These are phyloP conservation scores for Mungos mungo DNA, from an alignment of 2,113 vertebrate genomes.

Conservation along the genomic window DNA sequence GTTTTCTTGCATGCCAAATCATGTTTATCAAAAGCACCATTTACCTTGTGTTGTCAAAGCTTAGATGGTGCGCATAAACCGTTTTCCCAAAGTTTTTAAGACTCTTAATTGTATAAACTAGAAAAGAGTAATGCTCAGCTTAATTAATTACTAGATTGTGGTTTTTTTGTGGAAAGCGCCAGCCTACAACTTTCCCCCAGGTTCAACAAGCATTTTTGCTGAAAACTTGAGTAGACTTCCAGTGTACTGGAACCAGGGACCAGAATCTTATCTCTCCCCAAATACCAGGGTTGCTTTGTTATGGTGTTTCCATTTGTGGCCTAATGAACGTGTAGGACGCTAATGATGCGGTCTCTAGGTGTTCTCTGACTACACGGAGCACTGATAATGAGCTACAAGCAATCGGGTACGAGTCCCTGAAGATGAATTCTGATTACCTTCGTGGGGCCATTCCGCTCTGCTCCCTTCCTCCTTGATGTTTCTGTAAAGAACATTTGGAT, in stretches of 20 bases:
- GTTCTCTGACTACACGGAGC: constrained; percentile 86
- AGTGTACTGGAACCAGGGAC: constrained; percentile 12
- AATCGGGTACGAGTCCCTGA: constrained; percentile 90
- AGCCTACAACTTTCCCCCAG: neutral
- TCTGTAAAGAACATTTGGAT: constrained; percentile 87
- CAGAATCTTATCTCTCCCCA: constrained; percentile 50
- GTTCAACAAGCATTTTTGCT: constrained; percentile 11
- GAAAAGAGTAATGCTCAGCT: neutral
- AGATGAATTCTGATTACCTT: constrained; percentile 90
- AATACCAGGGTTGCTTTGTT: constrained; percentile 69
- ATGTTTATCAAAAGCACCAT: constrained; percentile 52
- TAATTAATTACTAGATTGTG: constrained; percentile 11
- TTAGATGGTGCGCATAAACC: constrained; percentile 33
- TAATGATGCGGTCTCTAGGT: constrained; percentile 94
- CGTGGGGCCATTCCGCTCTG: constrained; percentile 79
- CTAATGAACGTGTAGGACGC: constrained; percentile 85
- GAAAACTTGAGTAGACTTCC: neutral
- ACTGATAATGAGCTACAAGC: constrained; percentile 93
- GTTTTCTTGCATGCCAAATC: constrained; percentile 67
- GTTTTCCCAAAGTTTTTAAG: neutral
- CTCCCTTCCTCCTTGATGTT: constrained; percentile 86
- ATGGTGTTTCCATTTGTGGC: constrained; percentile 84
- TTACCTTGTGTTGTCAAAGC: constrained; percentile 47
- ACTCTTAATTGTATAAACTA: neutral
- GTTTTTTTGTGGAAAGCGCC: neutral